A percentile compares a stretch with the other conserved stretches of the same genome.
These are phyloP conservation scores for Onthophagus taurus DNA, from an alignment of 1,140 invertebrate genomes.

Conservation along the genomic window DNA sequence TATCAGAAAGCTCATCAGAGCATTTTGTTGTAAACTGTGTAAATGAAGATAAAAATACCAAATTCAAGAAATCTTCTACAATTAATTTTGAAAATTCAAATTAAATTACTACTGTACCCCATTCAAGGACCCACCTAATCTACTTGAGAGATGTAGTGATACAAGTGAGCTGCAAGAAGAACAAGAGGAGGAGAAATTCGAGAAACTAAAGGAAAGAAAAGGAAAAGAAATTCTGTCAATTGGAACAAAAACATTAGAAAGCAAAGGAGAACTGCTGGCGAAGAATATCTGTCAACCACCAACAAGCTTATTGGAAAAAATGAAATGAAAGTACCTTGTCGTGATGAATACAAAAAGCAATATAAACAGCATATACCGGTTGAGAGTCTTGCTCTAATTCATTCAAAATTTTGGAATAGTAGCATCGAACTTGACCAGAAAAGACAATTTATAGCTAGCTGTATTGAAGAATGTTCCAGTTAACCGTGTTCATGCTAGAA, in stretches of 20 bases:
- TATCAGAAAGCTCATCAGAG: conserved; percentile 13
- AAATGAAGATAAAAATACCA: conserved; percentile 12
- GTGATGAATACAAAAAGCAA: too few species aligned
- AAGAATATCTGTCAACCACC: conserved; percentile 11
- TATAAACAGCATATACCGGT: too few species aligned
- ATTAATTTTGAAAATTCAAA: conserved; percentile 12
- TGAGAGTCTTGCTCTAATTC: too few species aligned
- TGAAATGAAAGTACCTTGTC: conserved; percentile 7
- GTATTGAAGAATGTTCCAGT: too few species aligned
- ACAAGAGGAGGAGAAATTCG: conserved; percentile 13
- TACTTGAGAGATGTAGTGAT: conserved; percentile 13
- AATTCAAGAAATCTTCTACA: conserved; percentile 12
- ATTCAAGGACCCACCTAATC: conserved; percentile 8
- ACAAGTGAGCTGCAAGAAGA: conserved; percentile 10
- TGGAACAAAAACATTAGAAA: conserved; percentile 15
- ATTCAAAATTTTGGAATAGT: too few species aligned
- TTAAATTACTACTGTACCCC: conserved; percentile 8
- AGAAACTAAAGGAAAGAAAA: conserved; percentile 16
- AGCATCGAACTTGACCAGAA: too few species aligned
- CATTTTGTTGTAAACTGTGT: conserved; percentile 11
- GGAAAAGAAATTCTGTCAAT: conserved; percentile 12
- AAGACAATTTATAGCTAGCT: too few species aligned
- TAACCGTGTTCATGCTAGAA: too few species aligned
- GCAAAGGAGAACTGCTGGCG: conserved; percentile 12
- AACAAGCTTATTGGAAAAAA: conserved; percentile 11